Evolutionary conservation across 2,113 vertebrate genomes (phyloP), one percentile per base, ranked within the genome.

Genomic region (Cryptotis parvus): DNA sequence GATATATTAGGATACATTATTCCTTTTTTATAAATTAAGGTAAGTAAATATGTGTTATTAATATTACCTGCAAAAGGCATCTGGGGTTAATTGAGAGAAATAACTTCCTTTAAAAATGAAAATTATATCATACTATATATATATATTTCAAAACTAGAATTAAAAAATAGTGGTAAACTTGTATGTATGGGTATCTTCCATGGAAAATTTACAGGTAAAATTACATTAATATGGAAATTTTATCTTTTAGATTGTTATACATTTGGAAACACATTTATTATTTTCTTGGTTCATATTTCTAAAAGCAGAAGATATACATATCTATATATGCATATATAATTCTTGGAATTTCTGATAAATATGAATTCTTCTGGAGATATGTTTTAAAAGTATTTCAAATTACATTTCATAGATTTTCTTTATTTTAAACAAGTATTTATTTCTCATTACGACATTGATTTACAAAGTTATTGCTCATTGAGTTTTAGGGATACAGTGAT

Each of bases 121-220:
- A 37, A 41, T 18, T 39, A n/a, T 6, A 83, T 92, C 70, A n/a
- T 63, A 85, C 52, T 93, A 37, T 7, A n/a, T 74, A 83, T 61
- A 24, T 83, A 86, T 11, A 31, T 84, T 90, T 92, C 77, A 63
- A 90, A 86, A 0, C 27, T 87, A 75, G 18, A 10, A 35, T 37
- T 90, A 35, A 27, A 10, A 68, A 69, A 33, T 72, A 87, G 58
- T 73, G 12, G 18, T 37, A 43, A 93, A 92, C 61, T 14, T 69
- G 9, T 87, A 15, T 26, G 1, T 74, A 61, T 78, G 35, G 84
- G 87, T 94, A 24, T 2, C 22, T 89, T 84, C 84, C 24, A 66
- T 68, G 15, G 33, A 70, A 49, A 16, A 82, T 82, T 63, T 96
- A 43, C 77, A 96, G 90, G 81, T 49, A 94, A 95, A 93, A 39